Evolutionary conservation across 53 echinoderm and acorn worm genomes (phyloP).

Genomic region (Echinometra lucunter): DNA sequence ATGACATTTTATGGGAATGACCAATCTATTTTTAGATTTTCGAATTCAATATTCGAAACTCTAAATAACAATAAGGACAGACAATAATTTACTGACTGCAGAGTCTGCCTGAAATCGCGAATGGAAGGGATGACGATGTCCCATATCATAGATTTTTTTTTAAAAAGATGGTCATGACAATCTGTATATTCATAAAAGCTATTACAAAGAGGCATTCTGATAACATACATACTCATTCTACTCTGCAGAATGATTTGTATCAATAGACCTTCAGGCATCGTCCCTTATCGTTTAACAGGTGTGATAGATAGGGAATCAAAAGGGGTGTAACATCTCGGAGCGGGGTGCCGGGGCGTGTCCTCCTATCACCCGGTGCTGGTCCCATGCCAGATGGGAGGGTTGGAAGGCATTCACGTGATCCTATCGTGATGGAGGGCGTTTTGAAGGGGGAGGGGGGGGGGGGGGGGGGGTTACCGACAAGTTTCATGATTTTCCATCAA

Average conservation of each 20-base stretch:
- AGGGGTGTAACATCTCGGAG: conserved; percentile 6
- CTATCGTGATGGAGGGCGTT: background rate
- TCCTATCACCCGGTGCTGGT: background rate
- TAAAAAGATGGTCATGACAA: no score
- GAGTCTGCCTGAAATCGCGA: no score
- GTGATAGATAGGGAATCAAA: background rate
- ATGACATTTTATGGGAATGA: no score
- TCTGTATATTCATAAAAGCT: background rate
- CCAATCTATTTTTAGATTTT: no score
- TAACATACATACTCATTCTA: background rate
- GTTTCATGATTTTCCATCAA: no score
- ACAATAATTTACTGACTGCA: no score
- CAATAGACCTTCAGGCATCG: background rate
- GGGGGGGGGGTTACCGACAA: no score
- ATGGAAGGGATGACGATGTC: no score
- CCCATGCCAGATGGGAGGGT: background rate
- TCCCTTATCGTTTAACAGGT: conserved; percentile 27
- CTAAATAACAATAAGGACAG: no score
- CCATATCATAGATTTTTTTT: no score
- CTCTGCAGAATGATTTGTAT: background rate
- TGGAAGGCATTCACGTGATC: background rate
- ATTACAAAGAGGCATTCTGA: background rate
- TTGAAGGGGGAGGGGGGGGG: background rate
- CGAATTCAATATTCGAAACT: no score
- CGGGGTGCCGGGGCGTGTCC: conserved; percentile 15